Evolutionary conservation across 2,113 vertebrate species (phyloP), one percentile per base, ranked within the genome.

Genomic region (Opisthocomus hoazin): DNA sequence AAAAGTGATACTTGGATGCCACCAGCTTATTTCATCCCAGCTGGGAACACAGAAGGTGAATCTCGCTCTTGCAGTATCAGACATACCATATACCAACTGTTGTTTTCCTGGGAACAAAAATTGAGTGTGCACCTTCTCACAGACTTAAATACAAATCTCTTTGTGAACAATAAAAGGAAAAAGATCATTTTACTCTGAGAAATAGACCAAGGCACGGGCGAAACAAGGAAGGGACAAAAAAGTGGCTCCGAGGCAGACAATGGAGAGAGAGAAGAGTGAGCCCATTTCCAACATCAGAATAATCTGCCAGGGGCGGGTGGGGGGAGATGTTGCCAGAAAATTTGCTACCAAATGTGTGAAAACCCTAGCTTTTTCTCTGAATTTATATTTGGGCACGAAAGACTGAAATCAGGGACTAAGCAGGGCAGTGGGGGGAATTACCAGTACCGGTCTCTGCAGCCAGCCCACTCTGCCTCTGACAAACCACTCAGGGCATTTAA

Each of bases 31-130:
- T 58, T 94, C 24, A 39, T 82, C 61, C 70, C 58, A 90, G 53
- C 78, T 81, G 73, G 61, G 77, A 94, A 78, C 69, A 61, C 78
- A 96, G 76, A 87, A 85, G 73, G 82, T 93, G 73, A 82, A 92
- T 87, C 68, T 93, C 11, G 5, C 66, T 93, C 36, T 80, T 74
- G 43, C 37, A n/a, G 51, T 63, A 84, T 58, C 89, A 75, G 86
- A 68, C 76, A 78, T 75, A 64, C 54, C 32, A 3, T 90, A 58
- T 17, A 68, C 60, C 75, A 94, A 84, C 63, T 94, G 56, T 91
- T 95, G 61, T 86, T 95, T 94, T 87, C 61, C 76, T 45, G 32
- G 46, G 76, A 92, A 86, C 10, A 56, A 92, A 81, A 90, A 80
- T 30, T 51, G 46, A 92, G 51, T 1, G 3, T 84, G 64, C 8